phyloP scores from a whole-genome alignment of 2,888 invertebrate species.

The Ophioninae sp. region DNA sequence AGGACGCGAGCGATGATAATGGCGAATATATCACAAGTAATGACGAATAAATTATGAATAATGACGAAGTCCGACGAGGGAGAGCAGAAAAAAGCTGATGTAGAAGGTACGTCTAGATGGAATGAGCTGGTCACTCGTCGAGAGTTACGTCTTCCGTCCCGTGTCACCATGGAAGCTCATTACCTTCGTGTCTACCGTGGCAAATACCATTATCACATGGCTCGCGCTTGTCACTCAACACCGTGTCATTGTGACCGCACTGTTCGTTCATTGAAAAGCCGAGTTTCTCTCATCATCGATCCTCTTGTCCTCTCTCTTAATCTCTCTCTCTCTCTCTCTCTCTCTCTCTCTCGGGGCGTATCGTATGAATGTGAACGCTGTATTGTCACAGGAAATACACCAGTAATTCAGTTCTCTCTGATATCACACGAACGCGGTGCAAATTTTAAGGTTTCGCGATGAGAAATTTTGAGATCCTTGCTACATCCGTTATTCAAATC shows the following conservation, averaged over 20 bases:
- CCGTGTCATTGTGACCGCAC: conserved; percentile 55
- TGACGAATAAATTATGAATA: conserved; percentile 63
- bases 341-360: conserved; percentile 5
- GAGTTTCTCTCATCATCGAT: conserved; percentile 38
- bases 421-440: conserved; percentile 21
- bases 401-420: conserved; percentile 38
- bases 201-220: conserved; percentile 66
- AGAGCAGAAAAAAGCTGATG: conserved; percentile 45
- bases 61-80: conserved; percentile 55
- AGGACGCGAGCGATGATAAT: conserved; percentile 8
- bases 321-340: conserved; percentile 4
- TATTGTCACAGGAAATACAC: conserved; percentile 26
- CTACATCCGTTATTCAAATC: not conserved
- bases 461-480: conserved; percentile 10
- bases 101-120: conserved; percentile 24
- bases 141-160: conserved; percentile 59
- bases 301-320: conserved; percentile 4
- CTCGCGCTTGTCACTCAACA: conserved; percentile 64
- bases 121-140: conserved; percentile 63
- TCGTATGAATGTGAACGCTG: conserved; percentile 32
- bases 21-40: conserved; percentile 61
- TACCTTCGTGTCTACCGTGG: conserved; percentile 64
- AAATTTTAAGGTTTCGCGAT: not conserved
- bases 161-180: conserved; percentile 65
- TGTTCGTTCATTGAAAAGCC: conserved; percentile 36